Evolutionary conservation across 2,888 invertebrate genomes (phyloP), one percentile per base, ranked within the genome.

Genomic region (Phragmatobia fuliginosa): DNA sequence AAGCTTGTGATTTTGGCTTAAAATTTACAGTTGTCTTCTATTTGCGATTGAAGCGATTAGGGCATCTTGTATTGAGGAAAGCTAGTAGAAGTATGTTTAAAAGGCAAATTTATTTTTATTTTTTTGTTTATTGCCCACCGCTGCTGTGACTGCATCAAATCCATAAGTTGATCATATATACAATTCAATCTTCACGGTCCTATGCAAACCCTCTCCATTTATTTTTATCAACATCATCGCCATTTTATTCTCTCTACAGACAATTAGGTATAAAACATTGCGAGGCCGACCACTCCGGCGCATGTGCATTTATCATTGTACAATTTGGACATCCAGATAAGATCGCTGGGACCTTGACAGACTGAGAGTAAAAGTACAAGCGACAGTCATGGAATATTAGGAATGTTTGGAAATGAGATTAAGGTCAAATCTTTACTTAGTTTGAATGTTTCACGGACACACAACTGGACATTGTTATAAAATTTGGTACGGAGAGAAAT

Each of bases 301-400:
- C 38, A 41, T 56, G 68, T 28, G 28, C 36, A 65, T 77, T 67
- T 70, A 80, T 78, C 78, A 72, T 74, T 66, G 62, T 62, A 70
- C 67, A 74, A 58, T 80, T 73, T 68, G 81, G 78, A 68, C 79
- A 76, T 38, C 11, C 28, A 76, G 80, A 78, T 80, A 80, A 78
- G 73, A 76, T 63, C 65, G 49, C 45, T 16, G 3, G 49, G 68
- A 68, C 79, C 79, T 80, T 80, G 72, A 71, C 49, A 45, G 59
- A 25, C 62, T 66, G 28, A 31, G 41, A 73, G 79, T 78, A 78
- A 80, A 80, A 80, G 76, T 80, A 63, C 58, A 45, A 58, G 16
- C 56, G 41, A 33, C n/a, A 33, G 18, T 45, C 10, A 28, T 38
- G 32, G 31, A 11, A 52, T 52, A 25, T 25, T 11, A 28, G 14